These are phyloP conservation scores for Sebastes cheni DNA, from an alignment of 2,797 vertebrate genomes.

Conservation along the genomic window DNA sequence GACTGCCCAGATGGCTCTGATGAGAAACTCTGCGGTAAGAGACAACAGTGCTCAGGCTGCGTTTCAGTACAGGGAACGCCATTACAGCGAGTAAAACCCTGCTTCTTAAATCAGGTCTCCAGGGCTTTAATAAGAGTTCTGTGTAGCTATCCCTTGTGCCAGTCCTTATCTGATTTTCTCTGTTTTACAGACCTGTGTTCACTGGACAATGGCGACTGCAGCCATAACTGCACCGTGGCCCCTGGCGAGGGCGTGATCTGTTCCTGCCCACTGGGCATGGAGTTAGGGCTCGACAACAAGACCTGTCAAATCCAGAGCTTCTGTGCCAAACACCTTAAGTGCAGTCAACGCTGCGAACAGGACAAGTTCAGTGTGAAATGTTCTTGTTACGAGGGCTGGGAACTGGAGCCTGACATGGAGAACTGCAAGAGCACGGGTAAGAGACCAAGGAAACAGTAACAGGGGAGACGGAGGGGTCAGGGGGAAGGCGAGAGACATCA, in stretches of 20 bases:
- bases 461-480: background rate
- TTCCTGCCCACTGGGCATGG: slow-evolving; percentile 96
- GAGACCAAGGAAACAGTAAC: background rate
- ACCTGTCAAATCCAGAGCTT: slow-evolving; percentile 98
- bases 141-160: background rate
- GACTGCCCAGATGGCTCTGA: slow-evolving; percentile 95
- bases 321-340: slow-evolving; percentile 96
- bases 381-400: slow-evolving; percentile 96
- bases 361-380: slow-evolving; percentile 96
- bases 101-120: background rate
- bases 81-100: slow-evolving; percentile 6
- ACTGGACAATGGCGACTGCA: slow-evolving; percentile 92
- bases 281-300: slow-evolving; percentile 90
- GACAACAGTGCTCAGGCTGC: slow-evolving; percentile 25
- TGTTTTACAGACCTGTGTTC: slow-evolving; percentile 88
- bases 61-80: background rate
- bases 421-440: slow-evolving; percentile 94
- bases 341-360: slow-evolving; percentile 96
- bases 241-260: slow-evolving; percentile 94
- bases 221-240: slow-evolving; percentile 95
- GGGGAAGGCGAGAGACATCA: background rate
- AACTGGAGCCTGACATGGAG: slow-evolving; percentile 91
- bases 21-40: slow-evolving; percentile 93
- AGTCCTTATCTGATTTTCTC: background rate
- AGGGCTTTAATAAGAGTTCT: background rate